These are phyloP conservation scores for Columba janthina DNA, from an alignment of 2,113 vertebrate genomes.

Conservation along the genomic window DNA sequence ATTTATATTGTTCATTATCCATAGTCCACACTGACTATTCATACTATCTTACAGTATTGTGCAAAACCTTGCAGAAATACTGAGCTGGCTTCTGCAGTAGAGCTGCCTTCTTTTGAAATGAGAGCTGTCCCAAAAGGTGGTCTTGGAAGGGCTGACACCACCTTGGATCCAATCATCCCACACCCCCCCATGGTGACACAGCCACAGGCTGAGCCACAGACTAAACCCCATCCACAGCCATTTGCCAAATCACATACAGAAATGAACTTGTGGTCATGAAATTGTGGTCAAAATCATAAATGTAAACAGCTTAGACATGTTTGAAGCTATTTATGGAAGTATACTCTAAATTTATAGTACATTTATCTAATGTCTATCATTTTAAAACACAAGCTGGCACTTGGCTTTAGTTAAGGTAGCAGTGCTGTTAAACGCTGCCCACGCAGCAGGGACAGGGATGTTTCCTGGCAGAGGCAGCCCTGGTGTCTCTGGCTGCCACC, in stretches of 20 bases:
- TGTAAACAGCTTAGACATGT: background rate
- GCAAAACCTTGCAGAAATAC: background rate
- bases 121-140: background rate
- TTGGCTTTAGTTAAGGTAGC: background rate
- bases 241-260: background rate
- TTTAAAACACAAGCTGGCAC: background rate
- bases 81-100: background rate
- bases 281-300: background rate
- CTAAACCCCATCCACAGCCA: background rate
- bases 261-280: background rate
- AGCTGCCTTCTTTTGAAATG: background rate
- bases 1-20: background rate
- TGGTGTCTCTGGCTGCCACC: background rate
- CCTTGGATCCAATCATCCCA: accelerated
- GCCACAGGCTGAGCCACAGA: background rate
- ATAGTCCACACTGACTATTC: background rate
- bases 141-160: background rate
- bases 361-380: background rate
- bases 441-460: background rate
- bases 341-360: background rate
- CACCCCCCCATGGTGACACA: background rate
- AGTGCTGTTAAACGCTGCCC: background rate
- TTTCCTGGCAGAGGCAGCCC: background rate
- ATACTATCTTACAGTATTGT: background rate
- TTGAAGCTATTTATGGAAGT: background rate